phyloP scores from a whole-genome alignment of 2,797 vertebrate genomes.

The Rhinichthys osculus region DNA sequence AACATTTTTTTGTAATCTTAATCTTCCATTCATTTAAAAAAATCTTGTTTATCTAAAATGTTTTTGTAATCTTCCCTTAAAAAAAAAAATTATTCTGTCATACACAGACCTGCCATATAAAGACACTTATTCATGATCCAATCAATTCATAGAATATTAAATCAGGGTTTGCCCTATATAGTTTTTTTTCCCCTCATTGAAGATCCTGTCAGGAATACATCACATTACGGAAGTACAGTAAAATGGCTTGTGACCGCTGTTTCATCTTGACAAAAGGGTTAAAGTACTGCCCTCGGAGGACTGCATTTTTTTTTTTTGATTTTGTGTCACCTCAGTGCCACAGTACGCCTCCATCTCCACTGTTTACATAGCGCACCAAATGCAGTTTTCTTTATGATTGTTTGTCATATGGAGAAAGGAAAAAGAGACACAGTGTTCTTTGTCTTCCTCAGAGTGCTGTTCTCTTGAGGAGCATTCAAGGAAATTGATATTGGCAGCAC shows the following conservation, averaged over 20 bases:
- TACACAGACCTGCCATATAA: neutral
- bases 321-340: conserved; percentile 3
- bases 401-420: conserved; percentile 22
- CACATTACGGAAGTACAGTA: neutral
- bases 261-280: conserved; percentile 11
- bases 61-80: neutral
- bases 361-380: conserved; percentile 56
- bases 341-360: neutral
- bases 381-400: conserved; percentile 56
- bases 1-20: neutral
- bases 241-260: neutral
- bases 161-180: neutral
- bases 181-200: neutral
- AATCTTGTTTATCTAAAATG: neutral
- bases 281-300: neutral
- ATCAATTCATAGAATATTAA: neutral
- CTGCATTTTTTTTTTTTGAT: neutral
- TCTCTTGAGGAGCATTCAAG: conserved; percentile 76
- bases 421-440: conserved; percentile 33
- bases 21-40: neutral
- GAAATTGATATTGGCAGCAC: conserved; percentile 78
- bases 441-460: conserved; percentile 40
- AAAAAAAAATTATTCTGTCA: neutral
- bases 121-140: neutral
- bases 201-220: neutral